Evolutionary conservation across 2,113 vertebrate species (phyloP), one percentile per base, ranked within the genome.

Genomic region (Sigmodon hispidus): DNA sequence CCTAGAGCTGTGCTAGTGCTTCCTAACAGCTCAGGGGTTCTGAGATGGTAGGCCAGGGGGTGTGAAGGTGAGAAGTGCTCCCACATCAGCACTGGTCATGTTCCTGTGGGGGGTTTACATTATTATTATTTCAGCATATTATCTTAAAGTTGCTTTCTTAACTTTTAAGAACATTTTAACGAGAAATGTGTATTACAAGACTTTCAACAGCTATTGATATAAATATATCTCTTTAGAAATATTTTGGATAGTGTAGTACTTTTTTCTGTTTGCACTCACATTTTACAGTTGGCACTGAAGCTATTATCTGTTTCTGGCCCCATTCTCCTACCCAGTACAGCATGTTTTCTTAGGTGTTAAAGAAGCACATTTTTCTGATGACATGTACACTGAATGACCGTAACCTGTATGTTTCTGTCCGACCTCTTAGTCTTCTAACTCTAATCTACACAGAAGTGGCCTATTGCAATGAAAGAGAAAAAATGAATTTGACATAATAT

Each of bases 181-280:
- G 29, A 81, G 63, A 72, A 67, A 31, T 48, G n/a, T 94, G 86
- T 94, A 87, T 5, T 7, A 0, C 90, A 87, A 97, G 97, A 97
- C 97, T 98, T 97, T 97, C 95, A 97, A 97, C 83, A 95, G 92
- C 96, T 95, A 59, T 94, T 95, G n/a, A n/a, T n/a, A 90, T 96
- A 45, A 75, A 19, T 48, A 5, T 76, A 9, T 91, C 84, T 69
- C 92, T 88, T 90, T 57, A 72, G 76, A 96, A 87, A 43, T 86
- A 67, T 7, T 4, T n/a, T 87, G 36, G 89, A 16, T 65, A 43
- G 40, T 19, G 0, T 26, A 34, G 16, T n/a, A 43, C 26, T 12
- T 29, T 34, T 61, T 84, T 90, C 40, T 73, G 29, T 79, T 93
- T 90, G 43, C 72, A 45, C 77, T 94, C 26, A 8, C 1, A n/a